Conservation (phyloP, 2,797 vertebrate species). For the Myotis myotis region DNA sequence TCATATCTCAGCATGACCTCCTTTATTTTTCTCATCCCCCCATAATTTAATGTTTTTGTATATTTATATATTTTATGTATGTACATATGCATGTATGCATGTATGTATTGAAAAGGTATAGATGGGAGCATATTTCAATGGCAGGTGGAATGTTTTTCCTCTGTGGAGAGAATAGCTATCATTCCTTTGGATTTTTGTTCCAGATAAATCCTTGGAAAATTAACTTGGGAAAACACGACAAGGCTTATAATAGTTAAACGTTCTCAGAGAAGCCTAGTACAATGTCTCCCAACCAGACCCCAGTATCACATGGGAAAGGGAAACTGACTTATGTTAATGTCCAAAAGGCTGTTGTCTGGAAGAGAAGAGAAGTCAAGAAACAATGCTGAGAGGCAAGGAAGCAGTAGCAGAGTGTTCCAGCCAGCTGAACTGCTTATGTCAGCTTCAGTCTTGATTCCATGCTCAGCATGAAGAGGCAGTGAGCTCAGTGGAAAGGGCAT, state of each 20-base stretch:
- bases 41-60: not conserved
- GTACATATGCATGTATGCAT: not conserved
- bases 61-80: not conserved
- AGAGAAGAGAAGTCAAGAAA: slow-evolving; percentile 31
- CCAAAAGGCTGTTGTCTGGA: slow-evolving; percentile 4
- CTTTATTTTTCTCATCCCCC: not conserved
- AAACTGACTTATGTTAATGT: slow-evolving; percentile 26
- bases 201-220: slow-evolving; percentile 50
- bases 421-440: not conserved
- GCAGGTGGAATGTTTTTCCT: slow-evolving; percentile 25
- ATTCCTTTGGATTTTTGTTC: slow-evolving; percentile 57
- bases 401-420: not conserved
- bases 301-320: slow-evolving; percentile 5
- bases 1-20: not conserved
- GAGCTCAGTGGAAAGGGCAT: not conserved
- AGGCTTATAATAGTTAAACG: slow-evolving; percentile 1
- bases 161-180: slow-evolving; percentile 40
- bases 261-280: not conserved
- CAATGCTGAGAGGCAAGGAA: slow-evolving; percentile 2
- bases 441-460: not conserved
- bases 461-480: not conserved
- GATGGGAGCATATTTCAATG: not conserved
- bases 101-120: not conserved
- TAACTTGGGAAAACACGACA: slow-evolving; percentile 39
- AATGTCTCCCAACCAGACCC: not conserved